phyloP scores from a whole-genome alignment of 2,797 vertebrate genomes.

The Miopithecus talapoin region DNA sequence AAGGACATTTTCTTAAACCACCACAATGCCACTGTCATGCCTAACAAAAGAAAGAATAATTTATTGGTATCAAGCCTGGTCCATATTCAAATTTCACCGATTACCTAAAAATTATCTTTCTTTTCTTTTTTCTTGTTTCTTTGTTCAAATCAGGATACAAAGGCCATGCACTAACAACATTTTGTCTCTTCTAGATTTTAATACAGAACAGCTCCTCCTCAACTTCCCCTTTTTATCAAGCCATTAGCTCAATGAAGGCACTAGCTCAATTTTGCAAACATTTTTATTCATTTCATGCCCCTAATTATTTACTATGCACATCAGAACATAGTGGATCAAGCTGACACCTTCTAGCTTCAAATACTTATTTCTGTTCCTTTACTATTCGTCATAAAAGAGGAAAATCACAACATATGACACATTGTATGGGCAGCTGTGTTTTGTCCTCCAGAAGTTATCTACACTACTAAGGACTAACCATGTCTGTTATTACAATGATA shows the following conservation, averaged over 20 bases:
- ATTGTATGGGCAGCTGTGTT: neutral
- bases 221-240: neutral
- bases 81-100: constrained; percentile 1
- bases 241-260: neutral
- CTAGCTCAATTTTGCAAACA: neutral
- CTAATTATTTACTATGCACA: neutral
- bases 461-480: constrained; percentile 59
- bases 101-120: neutral
- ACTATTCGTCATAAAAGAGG: constrained; percentile 2
- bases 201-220: neutral
- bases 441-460: constrained; percentile 63
- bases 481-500: constrained; percentile 57
- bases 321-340: neutral
- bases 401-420: constrained; percentile 24
- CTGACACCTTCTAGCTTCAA: neutral
- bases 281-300: neutral
- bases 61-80: neutral
- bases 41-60: constrained; percentile 31
- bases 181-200: constrained; percentile 15
- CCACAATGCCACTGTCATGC: neutral
- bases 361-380: neutral
- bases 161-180: neutral
- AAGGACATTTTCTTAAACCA: neutral
- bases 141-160: constrained; percentile 20
- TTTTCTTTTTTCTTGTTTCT: neutral